Evolutionary conservation across 1,140 invertebrate species (phyloP), one percentile per base, ranked within the genome.

Genomic region (Drosophila simulans): DNA sequence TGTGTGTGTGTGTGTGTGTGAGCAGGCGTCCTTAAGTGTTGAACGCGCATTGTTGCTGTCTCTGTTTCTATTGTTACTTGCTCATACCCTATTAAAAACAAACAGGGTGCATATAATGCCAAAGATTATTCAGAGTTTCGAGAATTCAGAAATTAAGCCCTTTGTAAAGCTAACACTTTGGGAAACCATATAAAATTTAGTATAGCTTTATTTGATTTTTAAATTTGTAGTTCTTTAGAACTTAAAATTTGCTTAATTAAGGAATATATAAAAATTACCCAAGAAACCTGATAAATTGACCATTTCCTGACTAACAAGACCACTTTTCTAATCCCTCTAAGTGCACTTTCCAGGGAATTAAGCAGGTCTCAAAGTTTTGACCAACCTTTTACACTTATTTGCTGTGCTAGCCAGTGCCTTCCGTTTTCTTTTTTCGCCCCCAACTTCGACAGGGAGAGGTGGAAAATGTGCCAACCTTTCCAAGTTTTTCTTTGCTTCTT

Each of bases 371-470:
- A 10, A 25, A 57, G 35, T 70, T 70, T 69, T 46, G n/a, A 22
- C 17, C 31, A 69, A 55, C 66, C 63, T 40, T 70, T 70, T 42
- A 48, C 13, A 59, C 68, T 71, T 69, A 49, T 69, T 71, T 71
- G 68, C 51, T 17, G 43, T 66, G 22, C 62, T 35, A 71, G 37
- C 70, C 53, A 13, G 37, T 13, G 34, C 54, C 45, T 59, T 71
- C 54, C 69, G 37, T 17, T 45, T 72, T 34, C 39, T 52, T 60
- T 52, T 22, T 8, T 51, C 20, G 1, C 34, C 40, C 4, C n/a
- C 51, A 35, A 42, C 63, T 53, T 52, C 25, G 20, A 22, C 39
- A 42, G 25, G 15, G n/a, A 27, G 63, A 17, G 42, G 42, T 43
- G 25, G 53, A 13, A 69, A 39, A 40, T 27, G 49, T 31, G 17